Conservation (phyloP, 2,888 invertebrate genomes). For the Xylocampa areola region DNA sequence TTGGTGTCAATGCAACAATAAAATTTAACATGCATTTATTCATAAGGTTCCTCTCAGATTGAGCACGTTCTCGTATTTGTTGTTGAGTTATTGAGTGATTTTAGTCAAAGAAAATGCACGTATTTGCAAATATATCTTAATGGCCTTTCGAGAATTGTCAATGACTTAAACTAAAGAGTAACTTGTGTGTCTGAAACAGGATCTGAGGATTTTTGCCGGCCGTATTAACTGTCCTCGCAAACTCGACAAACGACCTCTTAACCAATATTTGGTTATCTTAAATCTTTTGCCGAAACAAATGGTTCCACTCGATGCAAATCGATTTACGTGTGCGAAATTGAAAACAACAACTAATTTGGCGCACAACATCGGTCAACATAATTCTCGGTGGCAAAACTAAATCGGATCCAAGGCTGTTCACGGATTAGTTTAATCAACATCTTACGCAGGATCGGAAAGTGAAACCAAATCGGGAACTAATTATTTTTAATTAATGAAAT, state of each 20-base stretch:
- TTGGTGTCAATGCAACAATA: constrained; percentile 87
- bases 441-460: constrained; percentile 76
- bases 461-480: constrained; percentile 79
- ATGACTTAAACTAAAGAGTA: constrained; percentile 25
- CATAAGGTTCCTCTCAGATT: constrained; percentile 63
- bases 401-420: constrained; percentile 74
- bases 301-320: constrained; percentile 52
- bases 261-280: constrained; percentile 81
- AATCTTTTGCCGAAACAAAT: constrained; percentile 73
- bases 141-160: constrained; percentile 7
- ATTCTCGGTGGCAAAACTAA: constrained; percentile 62
- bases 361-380: constrained; percentile 34
- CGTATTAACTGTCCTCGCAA: constrained; percentile 51
- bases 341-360: constrained; percentile 40
- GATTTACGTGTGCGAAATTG: constrained; percentile 37
- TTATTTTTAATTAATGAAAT: constrained; percentile 77
- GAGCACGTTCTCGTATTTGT: constrained; percentile 62
- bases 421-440: constrained; percentile 68
- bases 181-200: constrained; percentile 21
- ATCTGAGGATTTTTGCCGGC: constrained; percentile 25
- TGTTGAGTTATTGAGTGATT: constrained; percentile 62
- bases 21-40: constrained; percentile 83
- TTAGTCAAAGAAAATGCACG: constrained; percentile 43
- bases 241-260: constrained; percentile 79
- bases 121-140: constrained; percentile 32